Conservation (phyloP, 2,113 vertebrate species). For the Todiramphus saurophagus region DNA sequence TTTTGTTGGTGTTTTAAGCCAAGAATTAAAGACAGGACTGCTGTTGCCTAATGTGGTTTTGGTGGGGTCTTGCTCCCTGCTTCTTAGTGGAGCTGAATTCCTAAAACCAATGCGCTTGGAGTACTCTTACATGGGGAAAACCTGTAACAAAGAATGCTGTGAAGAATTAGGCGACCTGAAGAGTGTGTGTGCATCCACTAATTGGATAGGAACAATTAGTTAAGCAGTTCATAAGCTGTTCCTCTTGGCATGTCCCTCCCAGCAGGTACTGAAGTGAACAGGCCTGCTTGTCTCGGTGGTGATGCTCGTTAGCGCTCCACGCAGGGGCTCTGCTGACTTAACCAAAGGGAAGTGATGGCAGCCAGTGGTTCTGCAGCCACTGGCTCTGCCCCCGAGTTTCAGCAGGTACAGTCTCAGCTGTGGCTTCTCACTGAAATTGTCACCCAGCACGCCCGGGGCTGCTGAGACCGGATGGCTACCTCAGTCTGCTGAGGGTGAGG, state of each 20-base stretch:
- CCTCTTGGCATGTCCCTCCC: not conserved
- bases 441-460: rapidly evolving
- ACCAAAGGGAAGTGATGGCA: not conserved
- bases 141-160: not conserved
- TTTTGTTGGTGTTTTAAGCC: no score
- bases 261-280: not conserved
- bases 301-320: not conserved
- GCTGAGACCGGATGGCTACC: not conserved
- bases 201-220: slow-evolving; percentile 44
- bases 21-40: not conserved
- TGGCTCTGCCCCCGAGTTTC: no score
- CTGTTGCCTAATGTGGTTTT: not conserved
- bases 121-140: not conserved
- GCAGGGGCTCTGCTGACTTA: not conserved
- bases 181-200: not conserved
- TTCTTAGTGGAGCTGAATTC: not conserved
- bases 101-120: not conserved
- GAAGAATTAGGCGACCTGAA: not conserved
- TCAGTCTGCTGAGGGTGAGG: not conserved
- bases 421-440: not conserved
- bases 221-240: slow-evolving; percentile 28
- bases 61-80: not conserved
- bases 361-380: not conserved
- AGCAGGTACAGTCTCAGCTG: not conserved
- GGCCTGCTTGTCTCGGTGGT: not conserved